Evolutionary conservation across 2,113 vertebrate species (phyloP).

Genomic region (Ptychochromis oligacanthus): DNA sequence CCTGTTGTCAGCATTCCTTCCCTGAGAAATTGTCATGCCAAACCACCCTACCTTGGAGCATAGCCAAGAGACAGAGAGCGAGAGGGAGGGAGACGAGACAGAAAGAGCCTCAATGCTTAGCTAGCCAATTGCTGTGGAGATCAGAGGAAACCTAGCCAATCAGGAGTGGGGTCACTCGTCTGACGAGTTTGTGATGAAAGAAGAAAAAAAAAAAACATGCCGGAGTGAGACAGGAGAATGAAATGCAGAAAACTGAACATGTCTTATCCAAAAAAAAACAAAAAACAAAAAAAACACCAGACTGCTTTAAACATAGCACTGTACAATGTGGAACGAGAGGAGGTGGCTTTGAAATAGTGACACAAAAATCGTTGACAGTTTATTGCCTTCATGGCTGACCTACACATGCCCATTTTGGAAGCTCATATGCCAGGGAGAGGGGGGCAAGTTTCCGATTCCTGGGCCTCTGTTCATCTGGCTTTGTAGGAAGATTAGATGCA

Average conservation of each 20-base stretch:
- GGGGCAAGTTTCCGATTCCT: conserved; percentile 45
- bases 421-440: conserved; percentile 16
- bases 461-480: conserved; percentile 44
- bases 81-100: conserved; percentile 23
- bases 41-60: conserved; percentile 82
- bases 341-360: conserved; percentile 25
- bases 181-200: conserved; percentile 78
- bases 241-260: conserved; percentile 50
- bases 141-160: conserved; percentile 72
- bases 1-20: conserved; percentile 84
- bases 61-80: conserved; percentile 69
- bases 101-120: conserved; percentile 20
- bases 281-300: not conserved
- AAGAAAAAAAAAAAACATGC: conserved; percentile 33
- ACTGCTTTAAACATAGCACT: conserved; percentile 26
- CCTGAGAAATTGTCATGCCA: conserved; percentile 82
- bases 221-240: conserved; percentile 30
- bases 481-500: conserved; percentile 63
- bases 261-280: conserved; percentile 40
- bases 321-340: not conserved
- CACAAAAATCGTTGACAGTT: conserved; percentile 42
- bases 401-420: conserved; percentile 34
- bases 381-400: conserved; percentile 58
- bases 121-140: conserved; percentile 65
- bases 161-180: conserved; percentile 72